Conservation (phyloP, 2,888 invertebrate genomes). For the Argyresthia goedartella region DNA sequence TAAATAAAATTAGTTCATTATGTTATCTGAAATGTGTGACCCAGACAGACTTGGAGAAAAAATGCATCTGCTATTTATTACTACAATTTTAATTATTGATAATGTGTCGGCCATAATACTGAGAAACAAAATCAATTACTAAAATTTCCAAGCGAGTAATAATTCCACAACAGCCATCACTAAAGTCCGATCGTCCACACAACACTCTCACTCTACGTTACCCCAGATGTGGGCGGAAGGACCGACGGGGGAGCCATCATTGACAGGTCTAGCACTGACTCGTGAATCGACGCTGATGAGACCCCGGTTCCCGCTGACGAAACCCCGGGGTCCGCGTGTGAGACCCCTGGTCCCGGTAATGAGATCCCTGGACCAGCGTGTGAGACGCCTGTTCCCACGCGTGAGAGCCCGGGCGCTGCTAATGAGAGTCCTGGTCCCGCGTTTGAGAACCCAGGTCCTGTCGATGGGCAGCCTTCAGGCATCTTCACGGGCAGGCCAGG, state of each 20-base stretch:
- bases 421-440: no score
- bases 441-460: not conserved
- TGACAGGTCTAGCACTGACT: not conserved
- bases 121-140: not conserved
- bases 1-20: no score
- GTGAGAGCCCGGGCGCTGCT: not conserved
- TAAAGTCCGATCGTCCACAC: constrained; percentile 42
- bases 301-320: not conserved
- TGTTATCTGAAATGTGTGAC: no score
- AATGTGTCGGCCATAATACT: no score
- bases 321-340: not conserved
- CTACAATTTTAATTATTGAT: no score
- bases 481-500: not conserved
- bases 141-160: not conserved
- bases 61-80: no score
- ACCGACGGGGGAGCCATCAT: not conserved
- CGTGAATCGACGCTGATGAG: no score
- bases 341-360: no score
- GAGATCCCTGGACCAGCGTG: not conserved
- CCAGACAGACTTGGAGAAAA: no score
- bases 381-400: not conserved
- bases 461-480: not conserved
- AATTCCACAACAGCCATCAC: not conserved
- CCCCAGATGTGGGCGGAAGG: constrained; percentile 22
- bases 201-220: constrained; percentile 54